These are phyloP conservation scores for Rhopalosiphum nymphaeae DNA, from an alignment of 2,888 invertebrate species.

Conservation along the genomic window DNA sequence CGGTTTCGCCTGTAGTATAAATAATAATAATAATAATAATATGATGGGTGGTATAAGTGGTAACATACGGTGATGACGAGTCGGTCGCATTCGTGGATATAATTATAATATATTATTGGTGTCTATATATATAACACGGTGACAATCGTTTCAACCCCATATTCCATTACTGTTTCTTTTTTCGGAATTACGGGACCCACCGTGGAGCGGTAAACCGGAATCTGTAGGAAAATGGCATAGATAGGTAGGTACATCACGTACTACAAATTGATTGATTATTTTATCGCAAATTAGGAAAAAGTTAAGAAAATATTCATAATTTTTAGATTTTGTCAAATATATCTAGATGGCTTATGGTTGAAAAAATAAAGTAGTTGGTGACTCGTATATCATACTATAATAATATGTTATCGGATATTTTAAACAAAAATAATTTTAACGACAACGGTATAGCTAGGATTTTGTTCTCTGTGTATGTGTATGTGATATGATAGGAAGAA, in stretches of 20 bases:
- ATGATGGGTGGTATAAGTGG: neutral
- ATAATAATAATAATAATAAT: neutral
- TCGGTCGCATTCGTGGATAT: neutral
- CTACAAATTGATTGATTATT: neutral
- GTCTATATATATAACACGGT: neutral
- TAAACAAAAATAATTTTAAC: neutral
- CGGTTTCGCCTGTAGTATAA: neutral
- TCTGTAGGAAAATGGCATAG: neutral
- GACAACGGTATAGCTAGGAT: neutral
- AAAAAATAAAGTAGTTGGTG: neutral
- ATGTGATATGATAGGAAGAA: too few relatives aligned
- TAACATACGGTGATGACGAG: slow-evolving; percentile 22
- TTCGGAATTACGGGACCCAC: neutral
- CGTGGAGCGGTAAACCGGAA: neutral
- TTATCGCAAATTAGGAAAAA: neutral
- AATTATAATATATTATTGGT: neutral
- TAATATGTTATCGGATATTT: neutral
- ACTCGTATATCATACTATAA: neutral
- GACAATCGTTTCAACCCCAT: neutral
- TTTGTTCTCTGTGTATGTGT: too few relatives aligned
- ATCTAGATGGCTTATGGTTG: neutral
- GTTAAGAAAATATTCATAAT: neutral
- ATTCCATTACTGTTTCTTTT: neutral
- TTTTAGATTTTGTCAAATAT: neutral
- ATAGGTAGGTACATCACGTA: neutral